phyloP scores from a whole-genome alignment of 2,113 vertebrate genomes.

The Leptosomus discolor region DNA sequence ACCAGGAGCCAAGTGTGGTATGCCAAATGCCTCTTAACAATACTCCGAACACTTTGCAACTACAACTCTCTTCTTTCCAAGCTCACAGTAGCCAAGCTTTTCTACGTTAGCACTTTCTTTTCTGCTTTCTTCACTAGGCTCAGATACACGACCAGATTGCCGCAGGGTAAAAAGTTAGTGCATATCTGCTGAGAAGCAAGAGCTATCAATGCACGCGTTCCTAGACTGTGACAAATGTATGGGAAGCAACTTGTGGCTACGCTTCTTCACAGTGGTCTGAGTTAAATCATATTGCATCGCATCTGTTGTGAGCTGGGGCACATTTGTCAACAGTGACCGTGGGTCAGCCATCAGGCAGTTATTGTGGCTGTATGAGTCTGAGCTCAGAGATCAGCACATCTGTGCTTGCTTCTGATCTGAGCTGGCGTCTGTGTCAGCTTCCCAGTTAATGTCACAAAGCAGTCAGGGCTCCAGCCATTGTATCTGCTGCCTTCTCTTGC shows the following conservation, averaged over 20 bases:
- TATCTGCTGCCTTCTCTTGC: neutral
- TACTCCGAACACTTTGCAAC: neutral
- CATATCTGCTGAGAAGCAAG: neutral
- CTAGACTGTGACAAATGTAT: rapidly evolving
- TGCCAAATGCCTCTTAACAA: neutral
- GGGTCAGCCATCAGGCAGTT: neutral
- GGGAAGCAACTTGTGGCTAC: neutral
- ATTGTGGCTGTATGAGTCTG: neutral
- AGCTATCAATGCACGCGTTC: neutral
- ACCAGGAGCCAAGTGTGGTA: neutral
- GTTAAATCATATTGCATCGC: rapidly evolving
- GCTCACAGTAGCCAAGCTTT: neutral
- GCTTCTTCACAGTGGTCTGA: neutral
- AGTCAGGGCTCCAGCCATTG: neutral
- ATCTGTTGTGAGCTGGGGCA: neutral
- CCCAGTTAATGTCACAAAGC: neutral
- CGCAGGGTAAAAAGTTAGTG: neutral
- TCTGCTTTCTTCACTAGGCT: neutral
- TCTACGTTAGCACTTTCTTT: neutral
- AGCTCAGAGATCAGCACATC: neutral
- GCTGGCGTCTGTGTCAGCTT: neutral
- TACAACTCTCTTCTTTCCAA: neutral
- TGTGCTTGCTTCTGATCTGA: neutral
- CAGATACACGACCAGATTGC: neutral
- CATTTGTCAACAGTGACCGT: rapidly evolving